phyloP scores from a whole-genome alignment of 2,797 vertebrate species.

The Setipinna tenuifilis region DNA sequence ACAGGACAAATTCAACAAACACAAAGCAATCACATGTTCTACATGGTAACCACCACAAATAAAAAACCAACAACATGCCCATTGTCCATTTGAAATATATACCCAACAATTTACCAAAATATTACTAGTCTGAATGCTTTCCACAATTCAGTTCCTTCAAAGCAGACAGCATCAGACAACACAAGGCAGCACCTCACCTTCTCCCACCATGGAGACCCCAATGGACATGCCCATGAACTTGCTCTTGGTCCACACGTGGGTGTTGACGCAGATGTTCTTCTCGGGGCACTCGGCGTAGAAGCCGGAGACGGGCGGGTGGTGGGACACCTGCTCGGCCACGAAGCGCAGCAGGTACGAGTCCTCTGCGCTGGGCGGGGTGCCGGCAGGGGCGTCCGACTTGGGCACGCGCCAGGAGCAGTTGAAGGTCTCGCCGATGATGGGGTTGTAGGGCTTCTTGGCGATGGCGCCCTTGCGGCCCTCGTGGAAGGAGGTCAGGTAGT shows the following conservation, averaged over 20 bases:
- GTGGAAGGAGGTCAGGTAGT: conserved; percentile 98
- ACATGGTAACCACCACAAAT: background rate
- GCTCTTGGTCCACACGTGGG: conserved; percentile 98
- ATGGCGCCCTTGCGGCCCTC: conserved; percentile 97
- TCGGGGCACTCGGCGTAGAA: conserved; percentile 97
- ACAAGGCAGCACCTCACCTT: conserved; percentile 75
- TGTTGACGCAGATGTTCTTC: conserved; percentile 92
- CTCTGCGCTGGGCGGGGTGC: conserved; percentile 36
- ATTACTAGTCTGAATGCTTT: too few species aligned
- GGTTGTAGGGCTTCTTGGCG: conserved; percentile 98
- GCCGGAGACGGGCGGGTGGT: conserved; percentile 97
- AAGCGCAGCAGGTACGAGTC: conserved; percentile 88
- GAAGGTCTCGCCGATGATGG: conserved; percentile 96
- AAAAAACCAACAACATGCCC: background rate
- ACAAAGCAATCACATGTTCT: background rate
- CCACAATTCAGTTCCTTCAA: too few species aligned
- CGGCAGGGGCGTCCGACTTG: conserved; percentile 57
- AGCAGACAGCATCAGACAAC: too few species aligned
- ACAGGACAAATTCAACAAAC: background rate
- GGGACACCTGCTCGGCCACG: conserved; percentile 96
- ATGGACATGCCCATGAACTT: conserved; percentile 99
- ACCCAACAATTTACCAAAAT: background rate
- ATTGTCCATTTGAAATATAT: background rate
- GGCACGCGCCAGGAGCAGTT: conserved; percentile 95
- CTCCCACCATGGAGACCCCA: conserved; percentile 95